Percentiles rank a stretch among this genome's conserved stretches.
These are phyloP conservation scores for Thryonomys swinderianus DNA, from an alignment of 2,113 vertebrate genomes.

Conservation along the genomic window DNA sequence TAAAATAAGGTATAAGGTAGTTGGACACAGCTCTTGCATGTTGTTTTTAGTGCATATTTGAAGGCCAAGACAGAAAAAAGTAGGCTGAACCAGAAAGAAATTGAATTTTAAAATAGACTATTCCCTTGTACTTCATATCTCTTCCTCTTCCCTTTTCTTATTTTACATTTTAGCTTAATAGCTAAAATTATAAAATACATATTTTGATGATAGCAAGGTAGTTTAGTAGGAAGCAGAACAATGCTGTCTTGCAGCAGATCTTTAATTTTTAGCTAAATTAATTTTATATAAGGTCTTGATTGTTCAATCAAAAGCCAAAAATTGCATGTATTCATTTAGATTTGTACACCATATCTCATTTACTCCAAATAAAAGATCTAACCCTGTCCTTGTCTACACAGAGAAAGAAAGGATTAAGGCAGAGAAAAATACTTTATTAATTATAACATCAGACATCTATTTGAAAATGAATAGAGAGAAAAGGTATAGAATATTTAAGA, in stretches of 20 bases:
- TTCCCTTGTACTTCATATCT: constrained; percentile 44
- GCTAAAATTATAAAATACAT: constrained; percentile 60
- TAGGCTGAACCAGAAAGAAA: constrained; percentile 48
- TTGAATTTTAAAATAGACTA: constrained; percentile 34
- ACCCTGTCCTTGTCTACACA: constrained; percentile 47
- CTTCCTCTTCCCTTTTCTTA: constrained; percentile 57
- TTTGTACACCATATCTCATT: constrained; percentile 60
- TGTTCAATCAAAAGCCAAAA: constrained; percentile 64
- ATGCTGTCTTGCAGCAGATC: constrained; percentile 59
- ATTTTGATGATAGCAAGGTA: constrained; percentile 66
- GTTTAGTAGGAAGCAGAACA: constrained; percentile 63
- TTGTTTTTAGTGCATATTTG: constrained; percentile 40
- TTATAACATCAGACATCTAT: constrained; percentile 30
- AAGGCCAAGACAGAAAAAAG: constrained; percentile 50
- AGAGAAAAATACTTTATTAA: constrained; percentile 59
- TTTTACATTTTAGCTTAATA: constrained; percentile 66
- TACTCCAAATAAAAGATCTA: constrained; percentile 66
- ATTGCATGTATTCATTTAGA: constrained; percentile 66
- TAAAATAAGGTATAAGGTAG: constrained; percentile 50
- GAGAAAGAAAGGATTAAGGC: constrained; percentile 51
- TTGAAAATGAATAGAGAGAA: constrained; percentile 56
- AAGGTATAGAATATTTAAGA: constrained; percentile 54
- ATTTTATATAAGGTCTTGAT: constrained; percentile 44
- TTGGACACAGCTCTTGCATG: constrained; percentile 27
- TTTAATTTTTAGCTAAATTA: constrained; percentile 74